Conservation (phyloP, 2,888 invertebrate genomes). For the Encarsia formosa region DNA sequence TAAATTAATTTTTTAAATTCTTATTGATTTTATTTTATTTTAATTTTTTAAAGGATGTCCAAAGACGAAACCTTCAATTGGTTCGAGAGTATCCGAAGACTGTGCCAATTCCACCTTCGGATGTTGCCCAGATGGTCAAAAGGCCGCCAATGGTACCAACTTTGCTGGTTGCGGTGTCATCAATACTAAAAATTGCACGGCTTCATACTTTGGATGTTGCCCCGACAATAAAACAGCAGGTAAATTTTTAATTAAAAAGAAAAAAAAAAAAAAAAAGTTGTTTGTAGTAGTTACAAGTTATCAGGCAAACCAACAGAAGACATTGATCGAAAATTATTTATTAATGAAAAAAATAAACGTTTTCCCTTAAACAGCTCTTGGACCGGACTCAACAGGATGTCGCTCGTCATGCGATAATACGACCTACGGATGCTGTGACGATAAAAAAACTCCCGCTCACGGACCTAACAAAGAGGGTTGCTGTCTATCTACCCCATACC, state of each 20-base stretch:
- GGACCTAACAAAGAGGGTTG: slow-evolving; percentile 81
- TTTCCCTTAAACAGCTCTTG: no score
- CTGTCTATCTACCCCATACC: slow-evolving; percentile 66
- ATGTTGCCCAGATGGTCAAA: slow-evolving; percentile 71
- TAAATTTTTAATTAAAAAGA: slow-evolving; percentile 33
- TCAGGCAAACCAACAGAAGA: no score
- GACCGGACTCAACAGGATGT: slow-evolving; percentile 73
- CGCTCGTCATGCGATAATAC: slow-evolving; percentile 64
- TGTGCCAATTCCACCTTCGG: slow-evolving; percentile 63
- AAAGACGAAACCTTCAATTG: no score
- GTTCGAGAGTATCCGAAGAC: slow-evolving; percentile 35
- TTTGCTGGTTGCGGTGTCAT: slow-evolving; percentile 60
- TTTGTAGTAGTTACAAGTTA: no score
- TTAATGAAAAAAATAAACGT: no score
- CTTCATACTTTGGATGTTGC: slow-evolving; percentile 69
- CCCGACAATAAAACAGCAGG: slow-evolving; percentile 66
- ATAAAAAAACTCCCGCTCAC: slow-evolving; percentile 78
- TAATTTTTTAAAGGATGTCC: no score
- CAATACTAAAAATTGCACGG: slow-evolving; percentile 54
- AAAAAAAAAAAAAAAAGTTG: not conserved
- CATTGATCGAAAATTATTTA: no score
- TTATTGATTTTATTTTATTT: no score
- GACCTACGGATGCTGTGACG: slow-evolving; percentile 82
- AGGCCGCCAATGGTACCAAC: slow-evolving; percentile 60
- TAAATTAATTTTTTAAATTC: no score